A percentile compares a stretch with the other conserved stretches of the same genome.
These are phyloP conservation scores for Rugalucina vietnamica DNA, from an alignment of 2,888 invertebrate species.

Conservation along the genomic window DNA sequence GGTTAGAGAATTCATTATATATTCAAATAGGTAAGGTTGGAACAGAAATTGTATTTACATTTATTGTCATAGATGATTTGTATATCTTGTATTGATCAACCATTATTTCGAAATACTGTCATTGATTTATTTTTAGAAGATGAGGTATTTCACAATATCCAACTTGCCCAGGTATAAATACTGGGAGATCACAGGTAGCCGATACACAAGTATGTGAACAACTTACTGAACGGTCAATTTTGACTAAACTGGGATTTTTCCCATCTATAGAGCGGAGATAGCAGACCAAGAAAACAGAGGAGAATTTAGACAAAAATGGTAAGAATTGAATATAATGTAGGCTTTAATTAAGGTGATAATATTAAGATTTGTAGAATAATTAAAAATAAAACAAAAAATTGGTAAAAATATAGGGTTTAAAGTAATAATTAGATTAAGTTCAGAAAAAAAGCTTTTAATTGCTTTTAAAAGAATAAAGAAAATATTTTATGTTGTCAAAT, in stretches of 20 bases:
- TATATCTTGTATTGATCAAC: slow-evolving; percentile 12
- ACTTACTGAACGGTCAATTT: slow-evolving; percentile 5
- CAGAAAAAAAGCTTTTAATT: too few relatives aligned
- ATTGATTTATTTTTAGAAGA: not conserved
- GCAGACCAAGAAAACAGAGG: slow-evolving; percentile 51
- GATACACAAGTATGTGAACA: slow-evolving; percentile 54
- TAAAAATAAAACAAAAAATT: too few relatives aligned
- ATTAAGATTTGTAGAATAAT: too few relatives aligned
- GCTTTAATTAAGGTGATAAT: not conserved
- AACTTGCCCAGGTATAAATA: not conserved
- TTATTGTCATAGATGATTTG: not conserved
- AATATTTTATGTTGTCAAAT: too few relatives aligned
- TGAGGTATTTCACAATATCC: slow-evolving; percentile 39
- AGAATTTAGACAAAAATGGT: slow-evolving; percentile 48
- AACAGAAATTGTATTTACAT: too few relatives aligned
- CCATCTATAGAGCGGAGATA: slow-evolving; percentile 1
- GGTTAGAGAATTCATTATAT: too few relatives aligned
- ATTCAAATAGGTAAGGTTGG: too few relatives aligned
- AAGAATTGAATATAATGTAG: not conserved
- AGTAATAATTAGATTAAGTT: too few relatives aligned
- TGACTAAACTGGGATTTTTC: slow-evolving; percentile 24
- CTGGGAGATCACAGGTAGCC: not conserved
- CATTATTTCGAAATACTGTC: not conserved
- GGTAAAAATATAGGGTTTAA: too few relatives aligned
- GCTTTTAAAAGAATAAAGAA: too few relatives aligned